Percentiles rank a stretch among this genome's conserved stretches.
Evolutionary conservation across 2,113 vertebrate species (phyloP).

Genomic region (Sander vitreus): DNA sequence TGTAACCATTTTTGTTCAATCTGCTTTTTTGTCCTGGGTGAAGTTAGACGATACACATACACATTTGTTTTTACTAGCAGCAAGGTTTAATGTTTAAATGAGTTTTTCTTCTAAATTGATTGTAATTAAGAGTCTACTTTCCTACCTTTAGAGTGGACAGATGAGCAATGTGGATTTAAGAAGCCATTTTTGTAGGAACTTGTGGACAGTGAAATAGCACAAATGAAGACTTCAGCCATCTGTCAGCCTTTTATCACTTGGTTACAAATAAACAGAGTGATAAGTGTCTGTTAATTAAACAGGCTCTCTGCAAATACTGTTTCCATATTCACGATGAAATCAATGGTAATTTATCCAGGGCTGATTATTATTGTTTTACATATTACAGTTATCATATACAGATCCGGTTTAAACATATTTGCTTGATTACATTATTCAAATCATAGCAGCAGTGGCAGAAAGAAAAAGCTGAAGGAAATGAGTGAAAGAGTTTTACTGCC

Average conservation of each 20-base stretch:
- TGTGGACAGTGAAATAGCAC: not conserved
- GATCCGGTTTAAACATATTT: not conserved
- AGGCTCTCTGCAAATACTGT: not conserved
- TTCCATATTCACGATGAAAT: not conserved
- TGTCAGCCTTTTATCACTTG: not conserved
- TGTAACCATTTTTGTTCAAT: not conserved
- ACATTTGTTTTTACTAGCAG: not conserved
- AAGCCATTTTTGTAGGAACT: not conserved
- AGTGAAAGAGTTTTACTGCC: slow-evolving; percentile 62
- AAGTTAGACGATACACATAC: not conserved
- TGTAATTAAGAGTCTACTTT: not conserved
- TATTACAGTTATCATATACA: not conserved
- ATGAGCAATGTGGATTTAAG: not conserved
- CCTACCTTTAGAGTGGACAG: not conserved
- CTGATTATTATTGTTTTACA: not conserved
- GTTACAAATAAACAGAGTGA: not conserved
- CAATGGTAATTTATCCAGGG: not conserved
- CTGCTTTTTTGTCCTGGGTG: not conserved
- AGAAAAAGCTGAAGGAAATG: not conserved
- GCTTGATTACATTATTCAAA: not conserved
- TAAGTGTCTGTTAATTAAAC: not conserved
- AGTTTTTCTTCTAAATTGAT: not conserved
- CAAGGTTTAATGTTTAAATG: not conserved
- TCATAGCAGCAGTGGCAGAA: not conserved
- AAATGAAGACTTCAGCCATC: not conserved